These are phyloP conservation scores for Carduelis carduelis DNA, from an alignment of 2,797 vertebrate species.

Conservation along the genomic window DNA sequence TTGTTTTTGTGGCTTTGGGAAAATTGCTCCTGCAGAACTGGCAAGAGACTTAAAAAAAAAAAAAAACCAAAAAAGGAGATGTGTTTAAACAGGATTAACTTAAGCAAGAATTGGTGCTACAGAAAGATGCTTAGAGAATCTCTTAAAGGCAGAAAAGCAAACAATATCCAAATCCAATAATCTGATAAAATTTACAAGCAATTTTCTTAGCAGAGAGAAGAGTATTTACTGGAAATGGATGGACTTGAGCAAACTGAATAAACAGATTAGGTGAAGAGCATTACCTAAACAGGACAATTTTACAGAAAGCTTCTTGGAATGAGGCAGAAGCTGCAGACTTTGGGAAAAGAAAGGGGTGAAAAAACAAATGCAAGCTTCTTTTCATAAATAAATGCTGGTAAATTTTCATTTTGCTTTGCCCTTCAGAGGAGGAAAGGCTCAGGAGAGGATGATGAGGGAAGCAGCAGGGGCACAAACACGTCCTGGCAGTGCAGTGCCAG, in stretches of 20 bases:
- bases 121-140: neutral
- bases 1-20: neutral
- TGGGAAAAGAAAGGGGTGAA: neutral
- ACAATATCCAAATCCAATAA: neutral
- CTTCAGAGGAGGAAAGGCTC: neutral
- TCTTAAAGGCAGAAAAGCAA: neutral
- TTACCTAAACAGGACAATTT: neutral
- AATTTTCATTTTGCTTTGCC: neutral
- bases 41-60: neutral
- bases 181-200: neutral
- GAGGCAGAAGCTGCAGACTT: neutral
- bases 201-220: neutral
- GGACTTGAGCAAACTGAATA: neutral
- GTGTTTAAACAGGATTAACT: conserved; percentile 9
- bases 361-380: neutral
- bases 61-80: no score
- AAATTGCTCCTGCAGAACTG: neutral
- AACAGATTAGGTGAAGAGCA: neutral
- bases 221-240: neutral
- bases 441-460: neutral
- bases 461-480: neutral
- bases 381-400: neutral
- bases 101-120: neutral
- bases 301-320: neutral
- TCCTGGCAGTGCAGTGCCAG: neutral